Percentiles rank a stretch among this genome's conserved stretches.
These are phyloP conservation scores for Agonum fuliginosum DNA, from an alignment of 2,888 invertebrate species.

Conservation along the genomic window DNA sequence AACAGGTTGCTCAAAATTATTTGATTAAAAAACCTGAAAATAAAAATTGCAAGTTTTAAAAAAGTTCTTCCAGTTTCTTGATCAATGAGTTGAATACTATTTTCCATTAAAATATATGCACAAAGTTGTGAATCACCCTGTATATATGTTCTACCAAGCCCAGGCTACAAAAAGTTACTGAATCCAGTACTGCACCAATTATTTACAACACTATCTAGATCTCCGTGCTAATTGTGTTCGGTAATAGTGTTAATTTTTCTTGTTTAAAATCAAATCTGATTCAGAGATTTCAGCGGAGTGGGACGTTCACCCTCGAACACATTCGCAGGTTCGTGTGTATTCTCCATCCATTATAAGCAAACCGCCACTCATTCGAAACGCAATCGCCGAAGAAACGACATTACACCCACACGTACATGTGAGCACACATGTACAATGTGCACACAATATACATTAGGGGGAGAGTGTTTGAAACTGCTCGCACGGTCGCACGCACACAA, in stretches of 20 bases:
- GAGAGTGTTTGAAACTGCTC: background rate
- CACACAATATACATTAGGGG: slow-evolving; percentile 32
- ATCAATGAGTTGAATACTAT: too few species aligned
- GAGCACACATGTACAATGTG: slow-evolving; percentile 33
- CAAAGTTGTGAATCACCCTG: too few species aligned
- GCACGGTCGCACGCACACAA: slow-evolving; percentile 33
- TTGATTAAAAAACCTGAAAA: too few species aligned
- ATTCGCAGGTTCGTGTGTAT: slow-evolving; percentile 52
- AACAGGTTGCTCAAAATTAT: too few species aligned
- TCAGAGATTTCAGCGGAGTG: slow-evolving; percentile 31
- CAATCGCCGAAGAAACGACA: slow-evolving; percentile 53
- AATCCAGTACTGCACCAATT: too few species aligned
- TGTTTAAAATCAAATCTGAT: background rate
- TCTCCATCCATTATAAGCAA: slow-evolving; percentile 51
- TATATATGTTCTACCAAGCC: too few species aligned
- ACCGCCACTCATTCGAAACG: slow-evolving; percentile 49
- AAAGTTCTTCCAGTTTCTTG: too few species aligned
- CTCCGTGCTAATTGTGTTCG: background rate
- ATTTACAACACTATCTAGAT: too few species aligned
- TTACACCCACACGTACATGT: slow-evolving; percentile 34
- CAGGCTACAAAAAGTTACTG: too few species aligned
- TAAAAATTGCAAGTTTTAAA: too few species aligned
- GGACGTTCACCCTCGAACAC: slow-evolving; percentile 11
- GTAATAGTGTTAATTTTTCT: background rate
- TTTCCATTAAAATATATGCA: too few species aligned